Evolutionary conservation across 2,888 invertebrate genomes (phyloP).

Genomic region (Diarsia dahlii): DNA sequence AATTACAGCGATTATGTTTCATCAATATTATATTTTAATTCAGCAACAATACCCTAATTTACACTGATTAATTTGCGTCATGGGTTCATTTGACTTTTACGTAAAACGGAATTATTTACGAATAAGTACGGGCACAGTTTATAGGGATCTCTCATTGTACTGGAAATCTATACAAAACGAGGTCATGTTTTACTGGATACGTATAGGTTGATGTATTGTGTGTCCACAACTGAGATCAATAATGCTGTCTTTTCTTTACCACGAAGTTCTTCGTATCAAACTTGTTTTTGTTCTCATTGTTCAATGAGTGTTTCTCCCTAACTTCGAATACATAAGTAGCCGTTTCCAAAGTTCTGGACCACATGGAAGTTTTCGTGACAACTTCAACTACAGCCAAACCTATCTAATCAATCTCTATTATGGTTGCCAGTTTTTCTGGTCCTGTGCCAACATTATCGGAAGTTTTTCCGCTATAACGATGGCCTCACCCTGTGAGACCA

Average conservation of each 20-base stretch:
- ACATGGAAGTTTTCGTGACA: slow-evolving; percentile 29
- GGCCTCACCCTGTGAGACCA: slow-evolving; percentile 43
- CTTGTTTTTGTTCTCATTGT: background rate
- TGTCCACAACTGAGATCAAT: background rate
- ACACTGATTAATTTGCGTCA: background rate
- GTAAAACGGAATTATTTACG: background rate
- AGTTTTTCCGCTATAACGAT: slow-evolving; percentile 56
- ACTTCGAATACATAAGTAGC: slow-evolving; percentile 32
- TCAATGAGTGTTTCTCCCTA: slow-evolving; percentile 2
- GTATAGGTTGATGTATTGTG: too few species aligned
- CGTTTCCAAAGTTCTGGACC: slow-evolving; percentile 22
- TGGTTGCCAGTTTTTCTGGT: slow-evolving; percentile 58
- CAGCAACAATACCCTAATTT: background rate
- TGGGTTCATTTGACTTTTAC: background rate
- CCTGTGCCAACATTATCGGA: slow-evolving; percentile 55
- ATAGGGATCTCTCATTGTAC: too few species aligned
- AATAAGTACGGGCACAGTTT: background rate
- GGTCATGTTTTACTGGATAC: too few species aligned
- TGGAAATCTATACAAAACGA: too few species aligned
- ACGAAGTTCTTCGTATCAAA: background rate
- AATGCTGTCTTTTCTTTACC: background rate
- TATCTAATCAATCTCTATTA: slow-evolving; percentile 61
- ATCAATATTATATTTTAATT: background rate
- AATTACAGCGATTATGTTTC: too few species aligned
- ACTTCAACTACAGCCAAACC: slow-evolving; percentile 46